Conservation (phyloP, 2,113 vertebrate genomes). For the Larimichthys crocea region DNA sequence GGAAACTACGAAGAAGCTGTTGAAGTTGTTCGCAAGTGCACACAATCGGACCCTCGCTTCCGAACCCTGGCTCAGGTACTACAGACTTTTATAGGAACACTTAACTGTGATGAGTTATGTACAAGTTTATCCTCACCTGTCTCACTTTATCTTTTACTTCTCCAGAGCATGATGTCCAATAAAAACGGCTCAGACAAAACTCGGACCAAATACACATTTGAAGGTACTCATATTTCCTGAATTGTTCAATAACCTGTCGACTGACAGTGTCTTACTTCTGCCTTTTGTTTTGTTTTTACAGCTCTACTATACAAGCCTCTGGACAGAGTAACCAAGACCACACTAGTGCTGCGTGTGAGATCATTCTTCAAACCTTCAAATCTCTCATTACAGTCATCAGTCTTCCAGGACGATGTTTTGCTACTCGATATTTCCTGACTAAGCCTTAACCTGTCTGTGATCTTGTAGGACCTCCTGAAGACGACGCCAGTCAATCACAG, state of each 20-base stretch:
- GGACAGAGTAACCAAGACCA: conserved; percentile 85
- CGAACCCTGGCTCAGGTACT: conserved; percentile 81
- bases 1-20: conserved; percentile 82
- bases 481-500: conserved; percentile 78
- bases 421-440: too few relatives aligned
- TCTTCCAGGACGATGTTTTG: not conserved
- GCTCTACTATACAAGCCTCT: conserved; percentile 85
- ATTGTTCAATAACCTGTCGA: not conserved
- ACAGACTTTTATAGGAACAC: not conserved
- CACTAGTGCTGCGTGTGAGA: conserved; percentile 81
- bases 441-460: not conserved
- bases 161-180: conserved; percentile 81
- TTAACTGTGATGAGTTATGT: accelerated
- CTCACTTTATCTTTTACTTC: not conserved
- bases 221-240: conserved; percentile 65
- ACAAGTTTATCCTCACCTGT: not conserved
- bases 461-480: conserved; percentile 80
- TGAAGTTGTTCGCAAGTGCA: conserved; percentile 78
- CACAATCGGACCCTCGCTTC: conserved; percentile 76
- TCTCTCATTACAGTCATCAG: not conserved
- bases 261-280: not conserved
- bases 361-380: not conserved
- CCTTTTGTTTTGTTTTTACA: conserved; percentile 42
- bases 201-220: conserved; percentile 79
- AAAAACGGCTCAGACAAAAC: conserved; percentile 75